These are phyloP conservation scores for Ectemnius continuus DNA, from an alignment of 2,888 invertebrate species.

Conservation along the genomic window DNA sequence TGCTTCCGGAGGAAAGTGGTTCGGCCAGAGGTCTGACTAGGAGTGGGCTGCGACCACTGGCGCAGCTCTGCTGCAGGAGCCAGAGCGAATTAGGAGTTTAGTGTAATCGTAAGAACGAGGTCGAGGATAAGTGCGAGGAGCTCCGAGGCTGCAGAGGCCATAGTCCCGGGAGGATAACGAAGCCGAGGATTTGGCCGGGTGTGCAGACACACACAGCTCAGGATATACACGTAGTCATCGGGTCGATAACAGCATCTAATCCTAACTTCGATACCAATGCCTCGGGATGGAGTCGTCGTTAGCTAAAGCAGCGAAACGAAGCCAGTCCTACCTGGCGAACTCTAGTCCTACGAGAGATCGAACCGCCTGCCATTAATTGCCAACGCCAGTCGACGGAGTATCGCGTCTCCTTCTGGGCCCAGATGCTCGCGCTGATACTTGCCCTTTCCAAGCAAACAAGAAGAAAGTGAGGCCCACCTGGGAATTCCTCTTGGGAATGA, in stretches of 20 bases:
- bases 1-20: too few relatives aligned
- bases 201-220: slow-evolving; percentile 9
- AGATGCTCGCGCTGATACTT: too few relatives aligned
- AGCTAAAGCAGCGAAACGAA: slow-evolving; percentile 29
- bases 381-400: background rate
- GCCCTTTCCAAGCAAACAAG: slow-evolving; percentile 2
- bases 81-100: slow-evolving; percentile 30
- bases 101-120: slow-evolving; percentile 22
- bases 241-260: slow-evolving; percentile 59
- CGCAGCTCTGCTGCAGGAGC: background rate
- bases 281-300: slow-evolving; percentile 20
- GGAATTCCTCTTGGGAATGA: slow-evolving; percentile 43
- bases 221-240: slow-evolving; percentile 24
- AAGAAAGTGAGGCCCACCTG: slow-evolving; percentile 25
- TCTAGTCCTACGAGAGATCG: background rate
- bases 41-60: too few relatives aligned
- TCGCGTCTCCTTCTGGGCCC: too few relatives aligned
- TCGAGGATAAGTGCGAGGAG: slow-evolving; percentile 33
- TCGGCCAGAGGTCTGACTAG: too few relatives aligned
- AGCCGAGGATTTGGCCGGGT: slow-evolving; percentile 48
- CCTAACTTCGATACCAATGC: slow-evolving; percentile 42
- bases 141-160: slow-evolving; percentile 17
- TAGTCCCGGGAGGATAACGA: slow-evolving; percentile 46
- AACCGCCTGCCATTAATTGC: background rate
- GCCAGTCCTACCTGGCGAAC: background rate